Base-by-base conservation (phyloP, 1,140 invertebrate genomes). In the Lucilia cuprina region DNA sequence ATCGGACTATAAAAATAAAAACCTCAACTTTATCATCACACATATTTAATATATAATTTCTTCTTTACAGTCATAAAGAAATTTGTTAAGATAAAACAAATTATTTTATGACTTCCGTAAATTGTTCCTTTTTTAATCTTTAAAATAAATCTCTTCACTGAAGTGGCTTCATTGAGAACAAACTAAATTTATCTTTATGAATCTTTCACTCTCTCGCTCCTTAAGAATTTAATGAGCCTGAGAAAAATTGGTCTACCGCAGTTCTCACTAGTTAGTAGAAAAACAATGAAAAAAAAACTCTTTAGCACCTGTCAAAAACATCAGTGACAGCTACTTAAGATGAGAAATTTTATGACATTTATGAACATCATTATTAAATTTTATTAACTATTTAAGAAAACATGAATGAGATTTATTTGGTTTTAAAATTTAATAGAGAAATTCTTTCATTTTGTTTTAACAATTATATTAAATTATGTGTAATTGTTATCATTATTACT, bases 401-500 rank as follows among this genome's bases (percentile, higher is more conserved):
- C 65, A 70, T 70, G 65, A 70, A 70, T 70, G 65, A 70, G 65
- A 70, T 70, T 21, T 70, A 10, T 19, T 19, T 70, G 5, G 19
- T 25, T 70, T 19, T 25, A 9, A 19, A 21, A 7, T 70, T 25
- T 21, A 5, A n/a, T 65, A 19, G 1, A 65, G 9, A 21, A 60
- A 17, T 60, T 60, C 14, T 60, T n/a, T 60, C 55, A 7, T 17
- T 60, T 60, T 60, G 8, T 10, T 70, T 21, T 78, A n/a, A n/a
- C 14, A 78, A 78, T 78, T 78, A 78, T 14, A 35, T 49, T 35
- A 78, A 78, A 78, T 78, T 47, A 47, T 78, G 35, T 78, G 75
- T 78, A 78, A 78, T 41, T 41, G n/a, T 78, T 78, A 78, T 78
- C 75, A 47, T 78, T 78, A 75, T 25, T 19, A 25, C n/a, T 74